phyloP scores from a whole-genome alignment of 1,140 invertebrate genomes.

The Bombyx mandarina region DNA sequence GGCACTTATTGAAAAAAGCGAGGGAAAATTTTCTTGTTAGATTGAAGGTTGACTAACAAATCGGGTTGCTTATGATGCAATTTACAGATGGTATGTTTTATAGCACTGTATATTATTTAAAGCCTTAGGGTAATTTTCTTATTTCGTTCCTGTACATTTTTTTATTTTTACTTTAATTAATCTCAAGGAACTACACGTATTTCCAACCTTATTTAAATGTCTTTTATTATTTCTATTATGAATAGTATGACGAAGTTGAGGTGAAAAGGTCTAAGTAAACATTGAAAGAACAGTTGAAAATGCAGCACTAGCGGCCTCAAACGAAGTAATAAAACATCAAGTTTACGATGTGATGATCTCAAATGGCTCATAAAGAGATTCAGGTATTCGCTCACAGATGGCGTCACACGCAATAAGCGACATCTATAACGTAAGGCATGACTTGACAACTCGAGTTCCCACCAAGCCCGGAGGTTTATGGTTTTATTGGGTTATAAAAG shows the following conservation, averaged over 20 bases:
- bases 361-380: constrained; percentile 65
- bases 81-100: constrained; percentile 56
- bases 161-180: too few relatives aligned
- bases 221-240: too few relatives aligned
- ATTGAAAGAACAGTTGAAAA: constrained; percentile 7
- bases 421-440: constrained; percentile 41
- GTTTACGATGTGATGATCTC: constrained; percentile 59
- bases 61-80: constrained; percentile 58
- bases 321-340: constrained; percentile 51
- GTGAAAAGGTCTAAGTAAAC: neutral
- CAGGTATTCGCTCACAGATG: constrained; percentile 55
- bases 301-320: constrained; percentile 57
- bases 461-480: constrained; percentile 22
- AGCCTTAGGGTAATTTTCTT: too few relatives aligned
- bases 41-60: constrained; percentile 14
- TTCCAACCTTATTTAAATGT: too few relatives aligned
- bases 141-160: neutral
- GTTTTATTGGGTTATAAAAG: constrained; percentile 69
- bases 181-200: too few relatives aligned
- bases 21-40: constrained; percentile 21
- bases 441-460: constrained; percentile 5
- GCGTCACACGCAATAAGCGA: constrained; percentile 38
- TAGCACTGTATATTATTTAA: constrained; percentile 35
- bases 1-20: constrained; percentile 16
- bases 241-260: too few relatives aligned